Percentiles rank a stretch among this genome's conserved stretches.
Conservation (phyloP, 2,113 vertebrate genomes). For the Gymnogyps californianus region DNA sequence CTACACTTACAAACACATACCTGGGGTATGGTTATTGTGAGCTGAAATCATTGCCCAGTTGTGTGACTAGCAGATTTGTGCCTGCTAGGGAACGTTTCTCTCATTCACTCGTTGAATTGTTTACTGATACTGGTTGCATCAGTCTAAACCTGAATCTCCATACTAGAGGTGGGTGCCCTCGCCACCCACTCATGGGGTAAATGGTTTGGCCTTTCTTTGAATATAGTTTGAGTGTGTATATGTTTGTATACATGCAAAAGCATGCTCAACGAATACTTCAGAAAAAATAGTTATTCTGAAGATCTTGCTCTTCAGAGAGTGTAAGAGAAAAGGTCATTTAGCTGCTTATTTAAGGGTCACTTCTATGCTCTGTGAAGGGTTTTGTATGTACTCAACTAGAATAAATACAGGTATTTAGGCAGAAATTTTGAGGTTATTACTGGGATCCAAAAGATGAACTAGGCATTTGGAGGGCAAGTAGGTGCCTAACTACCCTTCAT, state of each 20-base stretch:
- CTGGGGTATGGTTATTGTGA: not conserved
- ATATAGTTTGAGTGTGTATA: not conserved
- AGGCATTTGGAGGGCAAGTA: not conserved
- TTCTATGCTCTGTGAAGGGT: not conserved
- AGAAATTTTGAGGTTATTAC: not conserved
- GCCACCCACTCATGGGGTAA: not conserved
- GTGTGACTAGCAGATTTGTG: not conserved
- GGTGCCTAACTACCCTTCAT: not conserved
- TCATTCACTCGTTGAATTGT: fast-evolving
- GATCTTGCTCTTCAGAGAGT: not conserved
- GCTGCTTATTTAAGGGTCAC: not conserved
- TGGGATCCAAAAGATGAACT: not conserved
- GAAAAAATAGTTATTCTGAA: not conserved
- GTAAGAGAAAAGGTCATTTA: not conserved
- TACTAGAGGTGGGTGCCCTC: not conserved
- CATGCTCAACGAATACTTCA: not conserved
- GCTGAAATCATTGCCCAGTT: not conserved
- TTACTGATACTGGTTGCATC: not conserved
- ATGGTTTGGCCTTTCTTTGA: not conserved
- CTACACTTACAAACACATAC: not conserved
- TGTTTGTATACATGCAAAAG: not conserved
- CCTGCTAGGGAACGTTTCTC: not conserved
- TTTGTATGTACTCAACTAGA: not conserved
- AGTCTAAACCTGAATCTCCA: not conserved
- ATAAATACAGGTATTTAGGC: not conserved